Evolutionary conservation across 2,113 vertebrate species (phyloP).

Genomic region (Procavia capensis): DNA sequence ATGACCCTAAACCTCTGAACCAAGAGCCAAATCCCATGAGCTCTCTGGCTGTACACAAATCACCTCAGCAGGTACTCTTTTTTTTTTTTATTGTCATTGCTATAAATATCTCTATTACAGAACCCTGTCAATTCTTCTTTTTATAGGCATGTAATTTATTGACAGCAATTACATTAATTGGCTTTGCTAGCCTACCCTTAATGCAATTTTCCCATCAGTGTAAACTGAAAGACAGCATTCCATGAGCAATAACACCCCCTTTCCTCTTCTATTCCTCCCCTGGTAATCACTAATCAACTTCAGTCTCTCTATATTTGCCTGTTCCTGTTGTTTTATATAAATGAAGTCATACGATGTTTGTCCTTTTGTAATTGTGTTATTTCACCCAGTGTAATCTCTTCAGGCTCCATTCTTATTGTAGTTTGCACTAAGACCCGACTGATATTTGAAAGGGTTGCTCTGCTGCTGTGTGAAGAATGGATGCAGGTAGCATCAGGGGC

Average conservation of each 20-base stretch:
- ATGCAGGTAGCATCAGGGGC: neutral
- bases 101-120: neutral
- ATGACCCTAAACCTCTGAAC: neutral
- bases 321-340: neutral
- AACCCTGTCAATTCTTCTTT: neutral
- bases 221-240: neutral
- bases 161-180: neutral
- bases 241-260: neutral
- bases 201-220: neutral
- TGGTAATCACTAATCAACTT: neutral
- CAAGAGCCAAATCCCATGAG: neutral
- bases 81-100: neutral
- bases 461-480: neutral
- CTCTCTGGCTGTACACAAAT: neutral
- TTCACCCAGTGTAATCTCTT: neutral
- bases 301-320: neutral
- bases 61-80: neutral
- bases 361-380: neutral
- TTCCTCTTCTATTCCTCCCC: neutral
- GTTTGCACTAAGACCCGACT: neutral
- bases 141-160: neutral
- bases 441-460: neutral
- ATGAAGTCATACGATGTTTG: neutral
- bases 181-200: neutral
- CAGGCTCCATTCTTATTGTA: neutral